phyloP scores from a whole-genome alignment of 2,888 invertebrate species.

The Diploptera punctata region DNA sequence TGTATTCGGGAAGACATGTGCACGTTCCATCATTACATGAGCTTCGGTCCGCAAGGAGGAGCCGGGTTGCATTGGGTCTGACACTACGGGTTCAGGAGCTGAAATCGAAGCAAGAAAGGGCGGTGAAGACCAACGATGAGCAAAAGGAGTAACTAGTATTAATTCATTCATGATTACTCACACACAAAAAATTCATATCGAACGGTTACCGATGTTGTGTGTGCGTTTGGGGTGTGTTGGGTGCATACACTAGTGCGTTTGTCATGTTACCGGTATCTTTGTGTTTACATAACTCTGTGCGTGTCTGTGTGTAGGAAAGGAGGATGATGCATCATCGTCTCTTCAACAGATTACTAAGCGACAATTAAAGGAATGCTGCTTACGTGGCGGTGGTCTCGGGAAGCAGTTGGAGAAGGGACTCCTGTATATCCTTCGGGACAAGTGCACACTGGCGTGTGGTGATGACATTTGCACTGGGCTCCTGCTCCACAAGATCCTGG shows the following conservation, averaged over 20 bases:
- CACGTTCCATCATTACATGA: conserved; percentile 66
- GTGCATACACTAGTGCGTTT: not conserved
- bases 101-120: conserved; percentile 24
- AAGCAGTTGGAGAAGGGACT: conserved; percentile 75
- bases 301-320: not conserved
- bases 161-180: not conserved
- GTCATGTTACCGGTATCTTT: too few relatives aligned
- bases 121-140: conserved; percentile 56
- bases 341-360: not conserved
- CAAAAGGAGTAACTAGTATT: not conserved
- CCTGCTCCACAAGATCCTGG: conserved; percentile 58
- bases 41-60: conserved; percentile 71
- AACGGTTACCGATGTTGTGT: too few relatives aligned
- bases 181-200: too few relatives aligned
- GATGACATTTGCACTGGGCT: conserved; percentile 66
- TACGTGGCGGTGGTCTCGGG: conserved; percentile 63
- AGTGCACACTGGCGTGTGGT: conserved; percentile 77
- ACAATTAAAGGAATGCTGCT: conserved; percentile 63
- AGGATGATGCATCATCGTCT: conserved; percentile 19
- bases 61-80: conserved; percentile 70
- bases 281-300: not conserved
- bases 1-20: conserved; percentile 54
- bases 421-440: conserved; percentile 75
- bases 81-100: conserved; percentile 51
- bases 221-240: not conserved